phyloP scores from a whole-genome alignment of 2,888 invertebrate species.

The Andrena flavipes region DNA sequence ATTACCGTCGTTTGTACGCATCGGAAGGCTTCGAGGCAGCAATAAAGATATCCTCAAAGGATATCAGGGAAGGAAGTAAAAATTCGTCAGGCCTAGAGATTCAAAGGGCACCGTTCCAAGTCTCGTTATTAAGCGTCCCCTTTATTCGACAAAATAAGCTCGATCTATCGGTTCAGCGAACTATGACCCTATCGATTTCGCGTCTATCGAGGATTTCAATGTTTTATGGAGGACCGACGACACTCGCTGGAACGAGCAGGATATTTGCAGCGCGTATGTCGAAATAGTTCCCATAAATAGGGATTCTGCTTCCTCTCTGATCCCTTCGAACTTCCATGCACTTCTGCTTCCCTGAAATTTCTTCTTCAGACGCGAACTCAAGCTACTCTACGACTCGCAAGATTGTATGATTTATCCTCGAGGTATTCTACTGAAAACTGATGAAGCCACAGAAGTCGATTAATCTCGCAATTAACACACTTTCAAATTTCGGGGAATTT shows the following conservation, averaged over 20 bases:
- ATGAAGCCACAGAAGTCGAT: background rate
- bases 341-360: constrained; percentile 8
- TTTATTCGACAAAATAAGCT: constrained; percentile 59
- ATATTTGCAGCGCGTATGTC: constrained; percentile 67
- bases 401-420: background rate
- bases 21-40: background rate
- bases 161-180: constrained; percentile 50
- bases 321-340: constrained; percentile 43
- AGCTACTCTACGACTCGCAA: background rate
- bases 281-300: constrained; percentile 75
- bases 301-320: constrained; percentile 62
- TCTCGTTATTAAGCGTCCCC: constrained; percentile 52
- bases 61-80: constrained; percentile 5
- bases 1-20: background rate
- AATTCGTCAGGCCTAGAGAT: constrained; percentile 24
- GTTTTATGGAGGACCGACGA: constrained; percentile 67
- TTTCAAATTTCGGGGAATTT: background rate
- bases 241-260: constrained; percentile 53
- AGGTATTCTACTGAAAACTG: background rate
- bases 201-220: constrained; percentile 69
- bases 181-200: constrained; percentile 58
- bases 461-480: background rate
- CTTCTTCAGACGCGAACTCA: background rate
- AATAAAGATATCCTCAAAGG: constrained; percentile 29
- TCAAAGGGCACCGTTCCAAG: constrained; percentile 54